These are phyloP conservation scores for Latrodectus elegans DNA, from an alignment of 2,888 invertebrate genomes.

Conservation along the genomic window DNA sequence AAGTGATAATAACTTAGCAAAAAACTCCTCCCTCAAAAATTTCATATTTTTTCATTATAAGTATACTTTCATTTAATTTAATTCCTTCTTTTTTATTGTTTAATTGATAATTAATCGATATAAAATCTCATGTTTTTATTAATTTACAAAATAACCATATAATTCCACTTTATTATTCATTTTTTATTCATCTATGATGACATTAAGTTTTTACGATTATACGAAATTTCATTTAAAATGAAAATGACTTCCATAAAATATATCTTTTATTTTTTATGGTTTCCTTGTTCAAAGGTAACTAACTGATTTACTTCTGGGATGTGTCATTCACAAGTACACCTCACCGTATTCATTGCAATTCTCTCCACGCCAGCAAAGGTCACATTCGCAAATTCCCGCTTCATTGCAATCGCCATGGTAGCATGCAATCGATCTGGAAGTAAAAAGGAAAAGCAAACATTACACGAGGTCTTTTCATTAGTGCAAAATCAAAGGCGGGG, in stretches of 20 bases:
- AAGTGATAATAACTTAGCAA: too few relatives aligned
- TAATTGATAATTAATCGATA: too few relatives aligned
- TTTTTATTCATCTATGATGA: neutral
- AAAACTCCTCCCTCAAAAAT: too few relatives aligned
- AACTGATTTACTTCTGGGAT: neutral
- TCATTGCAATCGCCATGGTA: slow-evolving; percentile 70
- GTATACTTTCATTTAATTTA: too few relatives aligned
- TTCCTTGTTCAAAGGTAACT: neutral
- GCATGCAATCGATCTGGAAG: slow-evolving; percentile 63
- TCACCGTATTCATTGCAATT: slow-evolving; percentile 70
- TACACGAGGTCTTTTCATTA: slow-evolving; percentile 41
- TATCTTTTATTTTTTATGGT: neutral
- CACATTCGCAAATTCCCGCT: slow-evolving; percentile 69
- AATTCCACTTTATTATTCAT: neutral
- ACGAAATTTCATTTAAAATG: neutral
- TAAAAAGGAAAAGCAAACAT: slow-evolving; percentile 9
- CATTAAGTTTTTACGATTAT: slow-evolving; percentile 3
- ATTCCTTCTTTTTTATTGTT: too few relatives aligned
- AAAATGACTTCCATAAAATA: neutral
- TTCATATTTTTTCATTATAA: too few relatives aligned
- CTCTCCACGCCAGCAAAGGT: slow-evolving; percentile 70
- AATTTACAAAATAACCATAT: neutral
- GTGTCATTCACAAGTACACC: neutral
- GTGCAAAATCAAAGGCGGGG: slow-evolving; percentile 13
- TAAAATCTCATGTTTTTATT: too few relatives aligned